Conservation (phyloP, 2,113 vertebrate species). For the Lepisosteus oculatus region DNA sequence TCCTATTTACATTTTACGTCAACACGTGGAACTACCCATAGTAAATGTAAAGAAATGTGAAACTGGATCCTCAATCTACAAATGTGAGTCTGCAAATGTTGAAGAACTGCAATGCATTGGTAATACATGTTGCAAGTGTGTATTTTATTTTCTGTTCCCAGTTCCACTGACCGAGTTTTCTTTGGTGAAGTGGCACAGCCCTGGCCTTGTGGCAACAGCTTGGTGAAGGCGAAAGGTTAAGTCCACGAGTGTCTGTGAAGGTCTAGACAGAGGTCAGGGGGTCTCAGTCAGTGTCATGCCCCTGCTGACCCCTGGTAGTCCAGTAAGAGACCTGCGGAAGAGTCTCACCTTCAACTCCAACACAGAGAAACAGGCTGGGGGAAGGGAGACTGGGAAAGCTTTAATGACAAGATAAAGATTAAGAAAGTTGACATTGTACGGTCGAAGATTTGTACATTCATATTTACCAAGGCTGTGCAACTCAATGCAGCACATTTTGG, state of each 20-base stretch:
- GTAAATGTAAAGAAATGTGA: no score
- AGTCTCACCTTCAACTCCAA: slow-evolving; percentile 25
- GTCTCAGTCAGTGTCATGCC: slow-evolving; percentile 37
- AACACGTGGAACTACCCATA: no score
- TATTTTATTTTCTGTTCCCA: no score
- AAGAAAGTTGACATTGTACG: no score
- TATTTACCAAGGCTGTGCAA: not conserved
- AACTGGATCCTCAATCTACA: no score
- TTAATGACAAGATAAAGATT: not conserved
- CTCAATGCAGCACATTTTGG: not conserved
- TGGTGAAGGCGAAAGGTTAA: slow-evolving; percentile 54
- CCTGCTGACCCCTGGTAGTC: slow-evolving; percentile 26
- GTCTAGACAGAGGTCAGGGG: slow-evolving; percentile 38
- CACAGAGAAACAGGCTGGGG: not conserved
- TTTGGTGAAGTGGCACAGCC: no score
- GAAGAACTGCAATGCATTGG: no score
- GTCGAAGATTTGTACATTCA: no score
- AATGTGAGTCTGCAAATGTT: no score
- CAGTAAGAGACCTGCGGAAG: not conserved
- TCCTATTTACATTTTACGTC: no score
- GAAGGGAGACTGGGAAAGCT: not conserved
- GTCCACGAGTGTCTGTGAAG: slow-evolving; percentile 27
- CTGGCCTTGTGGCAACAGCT: slow-evolving; percentile 38
- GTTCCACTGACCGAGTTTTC: no score
- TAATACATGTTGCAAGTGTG: no score